Conservation (phyloP, 2,888 invertebrate genomes). For the Macrosoma leucophasiata region DNA sequence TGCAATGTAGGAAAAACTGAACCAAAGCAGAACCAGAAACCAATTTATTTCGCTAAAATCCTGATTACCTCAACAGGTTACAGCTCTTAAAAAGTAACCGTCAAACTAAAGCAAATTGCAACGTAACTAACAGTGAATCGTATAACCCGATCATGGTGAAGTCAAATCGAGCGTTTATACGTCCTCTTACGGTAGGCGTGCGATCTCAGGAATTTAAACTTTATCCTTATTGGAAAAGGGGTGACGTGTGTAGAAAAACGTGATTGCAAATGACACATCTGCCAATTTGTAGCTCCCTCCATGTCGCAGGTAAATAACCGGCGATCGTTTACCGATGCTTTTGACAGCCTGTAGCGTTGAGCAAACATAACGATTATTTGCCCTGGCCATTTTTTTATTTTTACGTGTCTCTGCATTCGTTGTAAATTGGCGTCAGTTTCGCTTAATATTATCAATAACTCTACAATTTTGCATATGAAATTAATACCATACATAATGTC, state of each 20-base stretch:
- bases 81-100: not conserved
- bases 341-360: constrained; percentile 55
- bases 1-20: no score
- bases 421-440: no score
- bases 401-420: not conserved
- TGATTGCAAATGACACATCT: constrained; percentile 34
- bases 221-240: constrained; percentile 21
- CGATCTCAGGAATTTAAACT: constrained; percentile 22
- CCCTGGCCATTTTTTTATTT: constrained; percentile 34
- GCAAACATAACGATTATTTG: constrained; percentile 53
- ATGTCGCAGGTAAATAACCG: constrained; percentile 53
- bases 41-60: no score
- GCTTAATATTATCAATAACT: no score
- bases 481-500: no score
- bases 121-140: constrained; percentile 8
- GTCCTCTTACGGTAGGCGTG: no score
- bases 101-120: not conserved
- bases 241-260: constrained; percentile 14
- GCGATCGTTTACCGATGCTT: constrained; percentile 59
- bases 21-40: no score
- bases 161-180: constrained; percentile 43
- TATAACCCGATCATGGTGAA: constrained; percentile 39
- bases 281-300: constrained; percentile 51
- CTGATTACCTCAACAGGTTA: not conserved
- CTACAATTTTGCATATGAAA: no score